These are phyloP conservation scores for Chloroceryle aenea DNA, from an alignment of 2,113 vertebrate species.

Conservation along the genomic window DNA sequence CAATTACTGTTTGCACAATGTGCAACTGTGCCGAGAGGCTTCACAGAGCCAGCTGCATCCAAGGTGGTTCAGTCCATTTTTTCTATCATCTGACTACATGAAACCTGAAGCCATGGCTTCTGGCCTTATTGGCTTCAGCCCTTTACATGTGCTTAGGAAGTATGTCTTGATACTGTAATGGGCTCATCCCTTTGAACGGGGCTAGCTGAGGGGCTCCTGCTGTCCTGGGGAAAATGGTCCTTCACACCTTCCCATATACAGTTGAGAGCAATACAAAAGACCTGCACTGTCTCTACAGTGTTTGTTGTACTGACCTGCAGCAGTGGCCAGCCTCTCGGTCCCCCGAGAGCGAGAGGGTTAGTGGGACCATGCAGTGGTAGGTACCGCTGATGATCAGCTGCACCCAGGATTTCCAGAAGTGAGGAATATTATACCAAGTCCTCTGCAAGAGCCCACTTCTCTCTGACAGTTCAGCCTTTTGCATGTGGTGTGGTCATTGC, in stretches of 20 bases:
- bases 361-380: accelerated
- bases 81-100: background rate
- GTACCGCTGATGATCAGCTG: background rate
- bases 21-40: accelerated
- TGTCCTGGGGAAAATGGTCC: background rate
- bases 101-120: background rate
- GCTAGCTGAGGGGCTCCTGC: background rate
- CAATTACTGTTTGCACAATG: background rate
- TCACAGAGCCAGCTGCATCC: background rate
- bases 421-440: background rate
- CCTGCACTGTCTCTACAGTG: background rate
- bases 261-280: accelerated
- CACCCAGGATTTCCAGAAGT: background rate
- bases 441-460: background rate
- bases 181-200: background rate
- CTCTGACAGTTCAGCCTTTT: background rate
- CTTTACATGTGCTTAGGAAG: background rate
- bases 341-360: background rate
- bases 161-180: background rate
- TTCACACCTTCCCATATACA: background rate
- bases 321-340: background rate
- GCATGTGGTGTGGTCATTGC: background rate
- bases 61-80: background rate
- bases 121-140: background rate
- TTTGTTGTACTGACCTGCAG: background rate